Conservation (phyloP, 2,797 vertebrate genomes). For the Anabacerthia variegaticeps region DNA sequence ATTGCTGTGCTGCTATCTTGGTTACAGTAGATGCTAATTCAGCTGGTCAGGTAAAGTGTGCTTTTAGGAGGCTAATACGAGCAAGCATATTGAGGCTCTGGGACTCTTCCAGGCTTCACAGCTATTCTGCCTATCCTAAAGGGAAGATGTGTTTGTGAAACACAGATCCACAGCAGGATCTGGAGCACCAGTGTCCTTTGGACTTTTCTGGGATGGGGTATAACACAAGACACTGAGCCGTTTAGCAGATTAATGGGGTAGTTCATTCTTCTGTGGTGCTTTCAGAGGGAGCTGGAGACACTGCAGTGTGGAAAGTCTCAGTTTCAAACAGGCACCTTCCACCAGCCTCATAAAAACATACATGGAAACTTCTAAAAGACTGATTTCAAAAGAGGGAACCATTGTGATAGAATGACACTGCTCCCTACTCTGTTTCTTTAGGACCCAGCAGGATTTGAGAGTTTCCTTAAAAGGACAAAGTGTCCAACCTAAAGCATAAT, state of each 20-base stretch:
- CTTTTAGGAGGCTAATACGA: not conserved
- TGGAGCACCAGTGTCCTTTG: not conserved
- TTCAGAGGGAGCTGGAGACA: not conserved
- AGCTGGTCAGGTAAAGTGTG: constrained; percentile 47
- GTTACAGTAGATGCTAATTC: constrained; percentile 44
- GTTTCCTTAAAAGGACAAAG: not conserved
- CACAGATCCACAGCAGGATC: not conserved
- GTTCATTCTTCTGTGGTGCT: not conserved
- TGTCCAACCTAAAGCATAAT: not conserved
- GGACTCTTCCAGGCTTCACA: not conserved
- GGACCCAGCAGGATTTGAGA: not conserved
- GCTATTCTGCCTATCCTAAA: not conserved
- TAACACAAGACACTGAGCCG: not conserved
- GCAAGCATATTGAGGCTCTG: constrained; percentile 3
- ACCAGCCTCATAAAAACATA: not conserved
- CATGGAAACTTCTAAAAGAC: not conserved
- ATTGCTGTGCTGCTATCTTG: constrained; percentile 13
- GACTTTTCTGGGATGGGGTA: not conserved
- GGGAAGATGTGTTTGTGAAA: not conserved
- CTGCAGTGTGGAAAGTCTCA: not conserved
- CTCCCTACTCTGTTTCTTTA: not conserved
- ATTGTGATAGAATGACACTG: not conserved
- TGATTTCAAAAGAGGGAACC: not conserved
- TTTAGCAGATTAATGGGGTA: not conserved
- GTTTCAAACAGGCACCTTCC: not conserved